These are phyloP conservation scores for Daubentonia madagascariensis DNA, from an alignment of 2,113 vertebrate species.

Conservation along the genomic window DNA sequence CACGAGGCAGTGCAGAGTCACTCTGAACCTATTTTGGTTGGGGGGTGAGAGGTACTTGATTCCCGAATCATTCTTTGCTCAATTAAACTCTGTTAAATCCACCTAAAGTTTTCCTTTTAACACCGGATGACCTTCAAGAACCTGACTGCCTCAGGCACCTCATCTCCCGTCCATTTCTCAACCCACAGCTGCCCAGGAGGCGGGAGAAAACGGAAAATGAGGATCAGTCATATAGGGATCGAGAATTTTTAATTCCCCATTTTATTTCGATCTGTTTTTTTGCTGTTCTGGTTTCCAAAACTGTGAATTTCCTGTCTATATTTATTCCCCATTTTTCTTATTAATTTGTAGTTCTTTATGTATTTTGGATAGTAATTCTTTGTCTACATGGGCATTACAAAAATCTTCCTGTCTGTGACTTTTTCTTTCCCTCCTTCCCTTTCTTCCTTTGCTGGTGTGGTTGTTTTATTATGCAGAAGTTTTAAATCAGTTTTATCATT, in stretches of 20 bases:
- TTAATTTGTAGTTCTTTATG: background rate
- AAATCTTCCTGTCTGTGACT: background rate
- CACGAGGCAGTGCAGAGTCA: too few relatives aligned
- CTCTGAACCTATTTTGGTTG: too few relatives aligned
- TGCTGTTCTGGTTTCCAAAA: background rate
- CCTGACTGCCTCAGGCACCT: background rate
- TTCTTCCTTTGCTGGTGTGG: background rate
- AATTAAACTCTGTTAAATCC: too few relatives aligned
- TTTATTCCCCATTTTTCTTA: background rate
- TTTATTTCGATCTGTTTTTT: background rate
- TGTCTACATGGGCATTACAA: background rate
- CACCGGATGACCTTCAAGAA: background rate
- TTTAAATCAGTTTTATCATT: background rate
- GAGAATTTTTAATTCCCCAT: background rate
- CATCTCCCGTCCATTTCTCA: background rate
- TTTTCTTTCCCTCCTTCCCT: background rate
- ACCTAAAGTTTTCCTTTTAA: too few relatives aligned
- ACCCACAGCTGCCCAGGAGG: background rate
- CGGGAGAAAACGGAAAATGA: rapidly evolving
- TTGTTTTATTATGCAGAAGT: background rate
- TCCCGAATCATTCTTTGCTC: too few relatives aligned
- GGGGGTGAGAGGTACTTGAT: too few relatives aligned
- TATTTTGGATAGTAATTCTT: background rate
- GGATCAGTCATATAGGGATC: background rate
- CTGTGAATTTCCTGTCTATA: background rate